Conservation (phyloP, 2,888 invertebrate species). For the Danaus chrysippus region DNA sequence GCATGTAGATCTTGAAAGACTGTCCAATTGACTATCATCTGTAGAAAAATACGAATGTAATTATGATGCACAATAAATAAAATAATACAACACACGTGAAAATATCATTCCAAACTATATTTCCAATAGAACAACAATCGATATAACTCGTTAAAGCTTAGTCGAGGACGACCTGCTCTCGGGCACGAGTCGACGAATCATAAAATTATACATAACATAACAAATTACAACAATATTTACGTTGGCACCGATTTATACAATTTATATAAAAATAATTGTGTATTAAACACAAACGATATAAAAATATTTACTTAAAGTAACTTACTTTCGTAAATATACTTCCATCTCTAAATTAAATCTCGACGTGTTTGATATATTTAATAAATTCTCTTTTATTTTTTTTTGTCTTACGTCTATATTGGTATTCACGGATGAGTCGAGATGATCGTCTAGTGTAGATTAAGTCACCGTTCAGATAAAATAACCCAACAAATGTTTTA, state of each 20-base stretch:
- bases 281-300: constrained; percentile 66
- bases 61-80: constrained; percentile 19
- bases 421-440: constrained; percentile 55
- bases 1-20: not conserved
- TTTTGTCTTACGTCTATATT: constrained; percentile 57
- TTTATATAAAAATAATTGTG: constrained; percentile 72
- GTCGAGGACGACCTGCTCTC: constrained; percentile 51
- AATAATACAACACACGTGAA: constrained; percentile 42
- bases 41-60: not conserved
- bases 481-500: constrained; percentile 17
- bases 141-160: constrained; percentile 71
- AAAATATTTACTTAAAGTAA: constrained; percentile 73
- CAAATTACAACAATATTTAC: constrained; percentile 77
- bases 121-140: constrained; percentile 74
- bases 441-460: constrained; percentile 34
- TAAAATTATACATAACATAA: constrained; percentile 76
- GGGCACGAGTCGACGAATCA: constrained; percentile 64
- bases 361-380: constrained; percentile 51
- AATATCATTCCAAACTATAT: constrained; percentile 66
- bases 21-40: not conserved
- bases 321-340: constrained; percentile 69
- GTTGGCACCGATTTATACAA: constrained; percentile 76
- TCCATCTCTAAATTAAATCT: constrained; percentile 72
- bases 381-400: constrained; percentile 64
- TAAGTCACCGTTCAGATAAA: constrained; percentile 13